Evolutionary conservation across 2,797 vertebrate species (phyloP).

Genomic region (Sylvia borin): DNA sequence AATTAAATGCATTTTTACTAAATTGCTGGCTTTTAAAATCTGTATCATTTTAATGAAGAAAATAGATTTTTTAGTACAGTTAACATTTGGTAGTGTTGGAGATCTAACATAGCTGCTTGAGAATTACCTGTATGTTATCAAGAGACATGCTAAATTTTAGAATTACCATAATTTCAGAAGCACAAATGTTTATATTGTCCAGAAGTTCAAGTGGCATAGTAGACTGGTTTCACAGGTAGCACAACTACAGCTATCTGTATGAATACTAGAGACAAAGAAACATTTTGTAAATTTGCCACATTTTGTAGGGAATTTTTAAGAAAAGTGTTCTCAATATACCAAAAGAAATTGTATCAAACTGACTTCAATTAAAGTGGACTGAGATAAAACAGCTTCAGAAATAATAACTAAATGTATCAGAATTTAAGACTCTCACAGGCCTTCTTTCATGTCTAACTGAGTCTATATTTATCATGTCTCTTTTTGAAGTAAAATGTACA

Average conservation of each 20-base stretch:
- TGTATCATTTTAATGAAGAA: background rate
- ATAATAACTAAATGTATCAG: background rate
- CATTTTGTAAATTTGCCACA: background rate
- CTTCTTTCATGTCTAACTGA: background rate
- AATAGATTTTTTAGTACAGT: background rate
- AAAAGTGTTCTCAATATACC: background rate
- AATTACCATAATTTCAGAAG: background rate
- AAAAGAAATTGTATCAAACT: background rate
- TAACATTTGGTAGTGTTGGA: background rate
- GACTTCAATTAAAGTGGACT: background rate
- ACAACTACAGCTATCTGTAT: background rate
- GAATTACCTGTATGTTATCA: background rate
- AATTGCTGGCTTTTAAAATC: background rate
- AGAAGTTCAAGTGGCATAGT: background rate
- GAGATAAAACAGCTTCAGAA: slow-evolving; percentile 12
- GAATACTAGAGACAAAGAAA: background rate
- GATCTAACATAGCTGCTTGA: background rate
- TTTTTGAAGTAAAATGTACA: slow-evolving; percentile 14
- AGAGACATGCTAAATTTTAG: background rate
- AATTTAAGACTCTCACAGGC: background rate
- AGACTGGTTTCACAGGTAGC: background rate
- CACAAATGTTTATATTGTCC: background rate
- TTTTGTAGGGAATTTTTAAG: background rate
- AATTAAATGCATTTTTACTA: background rate
- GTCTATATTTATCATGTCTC: slow-evolving; percentile 16